Base-by-base conservation (phyloP, 2,888 invertebrate species). In the Tridacna crocea region DNA sequence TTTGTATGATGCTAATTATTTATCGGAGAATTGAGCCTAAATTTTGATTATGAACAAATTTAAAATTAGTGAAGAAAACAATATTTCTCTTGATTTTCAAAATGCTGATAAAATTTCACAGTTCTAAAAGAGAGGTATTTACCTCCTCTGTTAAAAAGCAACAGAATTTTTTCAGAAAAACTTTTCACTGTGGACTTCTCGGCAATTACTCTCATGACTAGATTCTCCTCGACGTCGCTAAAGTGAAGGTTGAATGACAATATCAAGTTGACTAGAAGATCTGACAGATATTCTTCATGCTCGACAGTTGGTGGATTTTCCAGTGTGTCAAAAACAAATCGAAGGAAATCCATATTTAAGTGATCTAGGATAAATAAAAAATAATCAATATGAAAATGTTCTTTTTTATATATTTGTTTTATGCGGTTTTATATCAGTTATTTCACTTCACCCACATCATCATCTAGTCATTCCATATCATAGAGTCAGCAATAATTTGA, bases 221-320 rank as follows among this genome's bases (percentile, higher is more conserved):
- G 79, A 85, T 94, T 95, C 47, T 92, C 92, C 6, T 83, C 77
- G 15, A 87, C 95, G 63, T 90, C 80, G 46, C 90, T 86, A 93
- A 98, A 98, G 95, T 99, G 98, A 61, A 98, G 95, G 95, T 99
- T 99, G 94, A 97, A 98, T 0, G 98, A 97, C 55, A 99, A 95
- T 65, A 98, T 95, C 65, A 98, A 95, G 80, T 97, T 97, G 76
- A 98, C 95, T 92, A 98, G 97, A 86, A 97, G 94, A 92, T 99
- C 98, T 0, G 97, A 97, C 74, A 98, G 96, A 91, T 97, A 96
- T 91, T 98, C 98, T 80, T 97, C 97, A 80, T 97, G 96, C 90
- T 98, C 97, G 15, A 96, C 96, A 85, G 96, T 96, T 0, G 97
- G 96, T 0, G 97, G 97, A 85, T 96, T 95, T 94, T 98, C 98